Evolutionary conservation across 2,797 vertebrate genomes (phyloP), one percentile per base, ranked within the genome.

Genomic region (Tokudaia tokunoshimensis): DNA sequence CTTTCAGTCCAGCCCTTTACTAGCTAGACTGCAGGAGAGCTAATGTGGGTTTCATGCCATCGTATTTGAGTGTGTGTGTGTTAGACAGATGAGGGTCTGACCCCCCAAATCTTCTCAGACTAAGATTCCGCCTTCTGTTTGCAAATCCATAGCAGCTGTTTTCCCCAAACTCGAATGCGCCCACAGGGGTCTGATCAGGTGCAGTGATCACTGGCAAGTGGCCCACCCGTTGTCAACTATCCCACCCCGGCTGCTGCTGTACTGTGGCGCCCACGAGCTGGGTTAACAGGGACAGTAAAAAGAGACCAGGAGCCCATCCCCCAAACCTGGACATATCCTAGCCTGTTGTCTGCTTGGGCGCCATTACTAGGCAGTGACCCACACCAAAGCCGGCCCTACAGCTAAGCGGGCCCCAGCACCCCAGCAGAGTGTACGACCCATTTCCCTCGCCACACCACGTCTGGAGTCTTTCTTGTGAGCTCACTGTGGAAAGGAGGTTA

Each of bases 91-190:
- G 97, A 96, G 84, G 92, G 93, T 96, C 96, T 94, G 87, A 93
- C 94, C 52, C 94, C 97, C 97, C 94, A 81, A 91, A 92, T 83
- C 95, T 91, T 85, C 88, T 93, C 95, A 92, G 98, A 89, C 85
- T 96, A 85, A 97, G 96, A 97, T 97, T 98, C 97, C 96, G 97
- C 98, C 98, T 98, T 98, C 98, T 83, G 94, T 98, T 98, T 97
- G 97, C 98, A 95, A 74, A 97, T 91, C 82, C 97, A 57, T 75
- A 63, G 89, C 94, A 24, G 61, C 94, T 92, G 41, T 97, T 97
- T 94, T 44, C 96, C 97, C 98, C 97, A 96, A 96, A 97, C 96
- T 96, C 96, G 87, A 94, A 79, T 74, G 92, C 93, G 97, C 97
- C 98, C 96, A 65, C 96, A 85, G 91, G 96, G 97, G 97, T 94